phyloP scores from a whole-genome alignment of 2,888 invertebrate genomes.

The Malacosoma neustria region DNA sequence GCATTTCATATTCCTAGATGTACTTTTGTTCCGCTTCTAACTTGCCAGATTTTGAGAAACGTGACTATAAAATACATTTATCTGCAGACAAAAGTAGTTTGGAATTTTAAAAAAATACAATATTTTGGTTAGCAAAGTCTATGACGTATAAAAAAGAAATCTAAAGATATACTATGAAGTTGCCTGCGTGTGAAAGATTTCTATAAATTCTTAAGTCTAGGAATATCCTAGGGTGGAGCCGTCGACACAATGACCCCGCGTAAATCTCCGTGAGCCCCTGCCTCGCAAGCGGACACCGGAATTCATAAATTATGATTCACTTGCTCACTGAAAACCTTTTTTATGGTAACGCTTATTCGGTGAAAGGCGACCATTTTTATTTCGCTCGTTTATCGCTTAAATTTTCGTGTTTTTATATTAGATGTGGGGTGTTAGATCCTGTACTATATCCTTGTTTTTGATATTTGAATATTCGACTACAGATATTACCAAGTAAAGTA shows the following conservation, averaged over 20 bases:
- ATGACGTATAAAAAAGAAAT: too few relatives aligned
- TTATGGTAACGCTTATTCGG: constrained; percentile 70
- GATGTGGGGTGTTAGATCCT: constrained; percentile 14
- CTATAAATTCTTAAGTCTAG: constrained; percentile 21
- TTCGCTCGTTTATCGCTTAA: constrained; percentile 55
- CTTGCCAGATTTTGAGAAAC: too few relatives aligned
- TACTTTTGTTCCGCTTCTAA: too few relatives aligned
- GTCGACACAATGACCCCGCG: constrained; percentile 67
- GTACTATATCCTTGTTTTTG: constrained; percentile 12
- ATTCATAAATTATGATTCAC: constrained; percentile 75
- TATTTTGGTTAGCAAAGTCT: too few relatives aligned
- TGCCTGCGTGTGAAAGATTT: too few relatives aligned
- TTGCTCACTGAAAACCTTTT: constrained; percentile 74
- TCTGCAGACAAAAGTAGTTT: too few relatives aligned
- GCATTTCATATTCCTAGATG: too few relatives aligned
- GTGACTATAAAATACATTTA: too few relatives aligned
- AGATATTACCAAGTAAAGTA: neutral
- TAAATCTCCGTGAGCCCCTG: constrained; percentile 52
- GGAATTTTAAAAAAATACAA: too few relatives aligned
- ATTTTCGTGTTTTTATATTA: constrained; percentile 33
- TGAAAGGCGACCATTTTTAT: constrained; percentile 64
- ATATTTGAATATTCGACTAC: constrained; percentile 2
- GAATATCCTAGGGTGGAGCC: constrained; percentile 35
- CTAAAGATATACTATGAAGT: too few relatives aligned
- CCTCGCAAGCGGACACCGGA: constrained; percentile 55